Percentiles rank a stretch among this genome's conserved stretches.
Evolutionary conservation across 2,797 vertebrate genomes (phyloP).

Genomic region (Champsocephalus gunnari): DNA sequence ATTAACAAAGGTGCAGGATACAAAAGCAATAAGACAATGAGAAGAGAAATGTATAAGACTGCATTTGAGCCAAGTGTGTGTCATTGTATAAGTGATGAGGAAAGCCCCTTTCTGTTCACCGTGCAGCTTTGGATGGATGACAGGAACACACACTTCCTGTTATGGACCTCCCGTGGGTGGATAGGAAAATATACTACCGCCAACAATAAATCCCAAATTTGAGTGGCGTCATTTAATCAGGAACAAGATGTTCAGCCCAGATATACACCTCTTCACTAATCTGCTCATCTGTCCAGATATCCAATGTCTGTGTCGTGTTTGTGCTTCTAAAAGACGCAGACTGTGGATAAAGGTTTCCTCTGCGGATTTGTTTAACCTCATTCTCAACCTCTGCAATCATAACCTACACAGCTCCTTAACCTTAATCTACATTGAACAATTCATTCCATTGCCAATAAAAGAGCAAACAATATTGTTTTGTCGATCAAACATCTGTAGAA

Average conservation of each 20-base stretch:
- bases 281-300: conserved; percentile 57
- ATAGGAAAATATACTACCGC: conserved; percentile 35
- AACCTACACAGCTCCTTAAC: conserved; percentile 19
- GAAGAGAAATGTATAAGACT: neutral
- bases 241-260: conserved; percentile 56
- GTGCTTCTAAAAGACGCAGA: conserved; percentile 25
- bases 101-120: conserved; percentile 6
- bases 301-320: conserved; percentile 29
- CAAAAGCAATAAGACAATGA: neutral
- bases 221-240: conserved; percentile 43
- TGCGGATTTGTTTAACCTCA: conserved; percentile 40
- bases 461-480: neutral
- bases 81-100: conserved; percentile 14
- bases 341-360: conserved; percentile 31
- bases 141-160: conserved; percentile 48
- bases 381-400: conserved; percentile 12
- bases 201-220: conserved; percentile 26
- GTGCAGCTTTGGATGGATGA: conserved; percentile 21
- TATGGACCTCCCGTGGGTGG: conserved; percentile 37
- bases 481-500: conserved; percentile 24
- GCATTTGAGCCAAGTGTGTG: neutral
- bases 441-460: neutral
- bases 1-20: conserved; percentile 5
- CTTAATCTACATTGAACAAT: neutral
- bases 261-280: conserved; percentile 27